Conservation (phyloP, 2,888 invertebrate species). For the Morpho achilles region DNA sequence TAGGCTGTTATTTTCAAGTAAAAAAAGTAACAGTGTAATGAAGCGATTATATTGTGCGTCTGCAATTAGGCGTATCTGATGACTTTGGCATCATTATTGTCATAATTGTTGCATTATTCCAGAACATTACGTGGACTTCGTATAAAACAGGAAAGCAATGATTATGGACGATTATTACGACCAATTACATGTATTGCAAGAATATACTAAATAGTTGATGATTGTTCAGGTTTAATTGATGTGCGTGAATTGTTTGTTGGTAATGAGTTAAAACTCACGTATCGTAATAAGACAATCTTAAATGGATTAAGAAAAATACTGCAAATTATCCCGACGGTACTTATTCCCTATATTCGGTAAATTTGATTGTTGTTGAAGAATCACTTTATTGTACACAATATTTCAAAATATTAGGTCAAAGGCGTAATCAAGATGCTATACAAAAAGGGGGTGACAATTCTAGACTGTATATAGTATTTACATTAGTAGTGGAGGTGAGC, state of each 20-base stretch:
- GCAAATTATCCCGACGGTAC: too few relatives aligned
- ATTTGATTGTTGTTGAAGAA: too few relatives aligned
- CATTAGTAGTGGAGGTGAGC: too few relatives aligned
- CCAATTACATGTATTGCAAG: conserved; percentile 13
- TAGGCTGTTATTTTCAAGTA: not conserved
- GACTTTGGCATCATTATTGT: conserved; percentile 11
- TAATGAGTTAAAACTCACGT: not conserved
- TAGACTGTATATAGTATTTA: too few relatives aligned
- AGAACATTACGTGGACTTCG: conserved; percentile 14
- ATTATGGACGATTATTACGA: conserved; percentile 20
- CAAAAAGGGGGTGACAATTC: too few relatives aligned
- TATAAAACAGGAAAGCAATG: conserved; percentile 21
- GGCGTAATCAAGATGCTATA: too few relatives aligned
- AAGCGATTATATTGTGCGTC: conserved; percentile 6
- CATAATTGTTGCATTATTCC: conserved; percentile 15
- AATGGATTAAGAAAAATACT: too few relatives aligned
- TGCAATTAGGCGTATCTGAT: conserved; percentile 12
- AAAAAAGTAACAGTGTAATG: conserved; percentile 4
- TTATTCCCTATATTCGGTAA: too few relatives aligned
- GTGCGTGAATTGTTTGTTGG: conserved; percentile 3
- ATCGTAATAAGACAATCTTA: too few relatives aligned
- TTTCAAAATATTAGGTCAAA: too few relatives aligned
- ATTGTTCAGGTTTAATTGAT: conserved; percentile 11
- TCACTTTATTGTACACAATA: too few relatives aligned
- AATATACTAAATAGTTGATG: conserved; percentile 13